Evolutionary conservation across 1,140 invertebrate species (phyloP), one percentile per base, ranked within the genome.

Genomic region (Caerostris extrusa): DNA sequence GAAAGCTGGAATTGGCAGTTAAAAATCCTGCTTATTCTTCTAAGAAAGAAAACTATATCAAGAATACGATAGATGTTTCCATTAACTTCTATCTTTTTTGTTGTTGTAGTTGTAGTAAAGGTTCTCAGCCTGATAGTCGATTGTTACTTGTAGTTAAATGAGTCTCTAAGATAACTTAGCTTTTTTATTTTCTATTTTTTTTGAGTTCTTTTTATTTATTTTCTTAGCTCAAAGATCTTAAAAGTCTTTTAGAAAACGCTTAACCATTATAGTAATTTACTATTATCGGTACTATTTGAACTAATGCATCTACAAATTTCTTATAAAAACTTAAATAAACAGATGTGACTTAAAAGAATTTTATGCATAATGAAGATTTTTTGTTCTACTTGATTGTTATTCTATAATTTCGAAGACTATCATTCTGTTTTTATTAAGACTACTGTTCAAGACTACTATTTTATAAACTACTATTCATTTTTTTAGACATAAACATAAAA

Each of bases 81-180:
- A 53, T 50, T 77, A 77, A 50, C 34, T 2, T 53, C 10, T 77
- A 7, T 12, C 8, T 77, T 53, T 69, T n/a, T 71, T 77, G 53
- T 10, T 50, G 4, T 77, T 5, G 0, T 50, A 50, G 0, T 8
- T 10, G 0, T 8, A 10, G 71, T 77, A 53, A 34, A 50, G 50
- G 34, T 77, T 67, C 71, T 77, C 5, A 64, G 19, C 19, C 8
- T 77, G 50, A 50, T 77, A 50, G 34, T 50, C 69, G 12, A 77
- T 77, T 77, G 71, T 77, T 77, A 77, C 53, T 77, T 53, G 71
- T 12, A 8, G 34, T 77, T 8, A 77, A 77, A 77, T 53, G 71
- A 53, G 50, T 77, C 3, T 10, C 19, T 34, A 12, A 77, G 12
- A 77, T 77, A 77, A 53, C 10, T 4, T 12, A 14, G 19, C 1